Percentiles rank a stretch among this genome's conserved stretches.
phyloP scores from a whole-genome alignment of 2,888 invertebrate species.

The Buathra laborator region DNA sequence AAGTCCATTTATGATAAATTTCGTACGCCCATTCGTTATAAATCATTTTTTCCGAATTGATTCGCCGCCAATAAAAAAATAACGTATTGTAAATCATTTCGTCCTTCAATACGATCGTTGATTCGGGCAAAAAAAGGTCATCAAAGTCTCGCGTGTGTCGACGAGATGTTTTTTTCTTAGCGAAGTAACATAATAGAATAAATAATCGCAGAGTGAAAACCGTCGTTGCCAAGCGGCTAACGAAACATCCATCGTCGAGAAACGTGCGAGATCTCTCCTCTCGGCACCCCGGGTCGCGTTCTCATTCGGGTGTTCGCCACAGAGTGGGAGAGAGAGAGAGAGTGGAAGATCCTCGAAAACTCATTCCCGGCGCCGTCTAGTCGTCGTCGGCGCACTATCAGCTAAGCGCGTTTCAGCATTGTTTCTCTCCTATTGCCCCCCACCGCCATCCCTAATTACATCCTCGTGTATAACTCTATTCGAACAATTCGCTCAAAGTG shows the following conservation, averaged over 20 bases:
- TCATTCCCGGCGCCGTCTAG: conserved; percentile 15
- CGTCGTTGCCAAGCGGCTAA: conserved; percentile 9
- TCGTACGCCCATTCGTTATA: too few species aligned
- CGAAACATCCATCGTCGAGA: conserved; percentile 31
- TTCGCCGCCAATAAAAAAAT: too few species aligned
- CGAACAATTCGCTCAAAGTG: conserved; percentile 21
- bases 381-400: conserved; percentile 21
- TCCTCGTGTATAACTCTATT: conserved; percentile 23
- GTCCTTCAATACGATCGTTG: too few species aligned
- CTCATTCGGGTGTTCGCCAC: conserved; percentile 22
- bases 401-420: conserved; percentile 28
- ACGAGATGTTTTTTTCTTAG: neutral
- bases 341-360: conserved; percentile 39
- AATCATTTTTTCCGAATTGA: too few species aligned
- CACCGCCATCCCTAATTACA: conserved; percentile 41
- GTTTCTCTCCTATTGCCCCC: conserved; percentile 15
- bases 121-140: too few species aligned
- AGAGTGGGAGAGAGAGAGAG: neutral
- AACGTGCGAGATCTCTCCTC: neutral
- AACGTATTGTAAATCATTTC: too few species aligned
- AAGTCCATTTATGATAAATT: too few species aligned
- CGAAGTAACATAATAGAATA: neutral
- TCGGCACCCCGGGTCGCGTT: neutral
- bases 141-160: too few species aligned
- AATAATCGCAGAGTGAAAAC: neutral